phyloP scores from a whole-genome alignment of 2,888 invertebrate species.

The Leptinotarsa rubiginosa region DNA sequence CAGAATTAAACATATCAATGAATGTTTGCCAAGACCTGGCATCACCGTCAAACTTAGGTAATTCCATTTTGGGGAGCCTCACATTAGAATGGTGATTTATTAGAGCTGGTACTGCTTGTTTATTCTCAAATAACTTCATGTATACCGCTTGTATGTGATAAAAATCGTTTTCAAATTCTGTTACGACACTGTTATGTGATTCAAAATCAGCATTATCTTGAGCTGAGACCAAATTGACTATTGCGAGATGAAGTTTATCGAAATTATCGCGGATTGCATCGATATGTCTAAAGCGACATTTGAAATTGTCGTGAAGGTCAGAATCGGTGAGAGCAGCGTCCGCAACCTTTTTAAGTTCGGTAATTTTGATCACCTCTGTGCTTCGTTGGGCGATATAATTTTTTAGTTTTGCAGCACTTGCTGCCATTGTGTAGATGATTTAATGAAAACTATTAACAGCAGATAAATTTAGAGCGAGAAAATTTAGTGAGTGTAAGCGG shows the following conservation, averaged over 20 bases:
- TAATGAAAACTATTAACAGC: too few relatives aligned
- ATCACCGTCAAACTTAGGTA: neutral
- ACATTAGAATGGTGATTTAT: neutral
- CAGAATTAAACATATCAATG: neutral
- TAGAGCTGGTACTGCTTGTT: too few relatives aligned
- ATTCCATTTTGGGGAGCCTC: neutral
- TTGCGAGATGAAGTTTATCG: too few relatives aligned
- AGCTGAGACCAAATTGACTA: too few relatives aligned
- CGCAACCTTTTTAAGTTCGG: neutral
- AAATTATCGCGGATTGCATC: too few relatives aligned
- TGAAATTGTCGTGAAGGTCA: neutral
- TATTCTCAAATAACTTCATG: too few relatives aligned
- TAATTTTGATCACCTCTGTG: conserved; percentile 6
- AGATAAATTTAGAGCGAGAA: neutral
- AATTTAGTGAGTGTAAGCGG: neutral
- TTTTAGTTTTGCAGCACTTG: neutral
- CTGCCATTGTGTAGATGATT: neutral
- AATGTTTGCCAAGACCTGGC: neutral
- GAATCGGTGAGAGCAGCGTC: neutral
- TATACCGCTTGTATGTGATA: too few relatives aligned
- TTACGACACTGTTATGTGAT: too few relatives aligned
- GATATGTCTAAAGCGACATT: neutral
- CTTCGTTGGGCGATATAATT: conserved; percentile 1
- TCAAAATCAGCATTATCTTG: too few relatives aligned
- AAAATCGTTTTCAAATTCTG: too few relatives aligned